Evolutionary conservation across 2,797 vertebrate species (phyloP), one percentile per base, ranked within the genome.

Genomic region (Hemibagrus guttatus): DNA sequence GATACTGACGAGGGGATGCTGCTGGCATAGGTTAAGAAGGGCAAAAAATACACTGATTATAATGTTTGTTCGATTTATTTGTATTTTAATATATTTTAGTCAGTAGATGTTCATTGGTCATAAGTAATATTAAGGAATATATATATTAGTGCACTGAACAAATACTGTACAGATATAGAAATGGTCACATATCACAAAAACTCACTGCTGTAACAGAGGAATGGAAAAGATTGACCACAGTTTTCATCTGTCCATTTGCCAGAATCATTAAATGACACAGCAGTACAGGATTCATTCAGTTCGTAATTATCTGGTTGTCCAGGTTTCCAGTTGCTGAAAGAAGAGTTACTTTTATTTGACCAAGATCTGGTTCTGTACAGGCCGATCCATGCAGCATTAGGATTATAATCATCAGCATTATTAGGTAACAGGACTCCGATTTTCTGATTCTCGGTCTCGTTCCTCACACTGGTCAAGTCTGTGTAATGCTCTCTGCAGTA

Each of bases 401-500:
- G 7, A 5, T 14, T 1, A 75, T 8, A n/a, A 52, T 52, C 1
- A 71, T 74, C 11, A 42, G 21, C 0, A 23, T 42, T 4, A 23
- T 26, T 7, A 17, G 2, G 11, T 21, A 56, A 31, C 9, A 76
- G 31, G 31, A 4, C 6, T 58, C 17, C 2, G 9, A 78, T 79
- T 16, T 39, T 39, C 31, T 79, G 28, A 12, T 79, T 79, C 6
- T 79, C 76, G 3, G 54, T 59, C 8, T 39, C 31, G 2, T 79
- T 79, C 11, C 76, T 79, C 76, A 79, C 76, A 39, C 76, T 79
- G 76, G 17, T 23, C 6, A 89, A 61, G 79, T 89, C 88, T 54
- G 78, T 71, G 28, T 86, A 81, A 75, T 84, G 81, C 19, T 86
- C 86, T 75, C 81, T 84, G 80, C 88, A 89, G 84, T 86, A 87